Conservation (phyloP, 1,140 invertebrate species). For the Pogonognathellus flavescens region DNA sequence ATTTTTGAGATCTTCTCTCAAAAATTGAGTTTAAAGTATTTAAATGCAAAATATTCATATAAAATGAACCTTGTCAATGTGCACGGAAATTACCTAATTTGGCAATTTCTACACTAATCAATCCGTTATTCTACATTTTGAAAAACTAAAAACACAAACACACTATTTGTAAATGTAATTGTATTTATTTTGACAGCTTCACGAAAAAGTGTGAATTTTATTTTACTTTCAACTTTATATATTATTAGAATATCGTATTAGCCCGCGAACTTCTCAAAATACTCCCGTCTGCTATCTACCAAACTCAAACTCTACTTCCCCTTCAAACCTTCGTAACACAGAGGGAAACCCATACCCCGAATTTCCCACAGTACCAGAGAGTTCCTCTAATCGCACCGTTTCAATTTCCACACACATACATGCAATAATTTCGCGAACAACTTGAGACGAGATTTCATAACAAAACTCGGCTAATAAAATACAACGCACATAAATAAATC, state of each 20-base stretch:
- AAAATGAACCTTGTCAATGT: neutral
- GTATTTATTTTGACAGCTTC: slow-evolving; percentile 27
- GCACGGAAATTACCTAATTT: neutral
- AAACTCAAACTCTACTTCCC: neutral
- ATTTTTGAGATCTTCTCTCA: neutral
- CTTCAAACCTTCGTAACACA: too few species aligned
- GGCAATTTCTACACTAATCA: neutral
- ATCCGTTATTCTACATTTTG: slow-evolving; percentile 4
- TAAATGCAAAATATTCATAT: neutral
- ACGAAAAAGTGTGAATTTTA: slow-evolving; percentile 30
- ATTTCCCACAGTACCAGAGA: too few species aligned
- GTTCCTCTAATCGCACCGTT: too few species aligned
- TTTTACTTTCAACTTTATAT: slow-evolving; percentile 37
- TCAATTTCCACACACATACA: too few species aligned
- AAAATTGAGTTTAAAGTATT: neutral
- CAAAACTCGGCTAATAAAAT: too few species aligned
- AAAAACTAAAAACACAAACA: neutral
- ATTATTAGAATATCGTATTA: neutral
- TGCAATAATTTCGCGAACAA: too few species aligned
- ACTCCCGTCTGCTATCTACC: slow-evolving; percentile 42
- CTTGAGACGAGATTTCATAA: too few species aligned
- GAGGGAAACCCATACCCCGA: neutral
- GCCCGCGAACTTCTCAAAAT: slow-evolving; percentile 40
- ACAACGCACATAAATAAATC: too few species aligned
- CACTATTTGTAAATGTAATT: neutral